These are phyloP conservation scores for Hydrochoerus hydrochaeris DNA, from an alignment of 2,113 vertebrate species.

Conservation along the genomic window DNA sequence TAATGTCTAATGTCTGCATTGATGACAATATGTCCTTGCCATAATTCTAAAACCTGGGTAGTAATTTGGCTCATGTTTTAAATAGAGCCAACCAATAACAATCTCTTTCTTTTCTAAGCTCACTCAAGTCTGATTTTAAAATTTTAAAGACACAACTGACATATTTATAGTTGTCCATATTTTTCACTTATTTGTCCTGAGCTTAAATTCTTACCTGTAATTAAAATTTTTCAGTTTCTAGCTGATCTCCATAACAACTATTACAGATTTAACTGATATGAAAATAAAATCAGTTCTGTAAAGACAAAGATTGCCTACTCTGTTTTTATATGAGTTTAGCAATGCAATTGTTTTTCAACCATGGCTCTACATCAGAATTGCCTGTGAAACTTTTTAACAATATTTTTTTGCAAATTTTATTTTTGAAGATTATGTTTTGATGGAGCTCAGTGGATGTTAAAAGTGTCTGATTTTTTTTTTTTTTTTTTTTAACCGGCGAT, in stretches of 20 bases:
- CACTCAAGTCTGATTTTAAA: background rate
- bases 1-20: constrained; percentile 11
- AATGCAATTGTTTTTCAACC: background rate
- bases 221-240: constrained; percentile 11
- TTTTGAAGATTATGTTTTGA: background rate
- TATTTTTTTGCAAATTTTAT: background rate
- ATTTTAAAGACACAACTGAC: constrained; percentile 26
- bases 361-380: background rate
- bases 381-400: background rate
- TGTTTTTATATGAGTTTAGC: background rate
- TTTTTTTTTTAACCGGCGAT: no score
- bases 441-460: background rate
- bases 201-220: constrained; percentile 33
- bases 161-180: background rate
- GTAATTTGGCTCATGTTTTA: background rate
- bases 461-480: background rate
- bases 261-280: background rate
- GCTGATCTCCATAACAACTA: background rate
- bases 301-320: background rate
- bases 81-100: background rate
- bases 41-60: constrained; percentile 16
- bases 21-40: background rate
- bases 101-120: background rate
- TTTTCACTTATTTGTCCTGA: constrained; percentile 7
- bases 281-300: background rate